These are phyloP conservation scores for Lycocerus yunnanus DNA, from an alignment of 2,888 invertebrate genomes.

Conservation along the genomic window DNA sequence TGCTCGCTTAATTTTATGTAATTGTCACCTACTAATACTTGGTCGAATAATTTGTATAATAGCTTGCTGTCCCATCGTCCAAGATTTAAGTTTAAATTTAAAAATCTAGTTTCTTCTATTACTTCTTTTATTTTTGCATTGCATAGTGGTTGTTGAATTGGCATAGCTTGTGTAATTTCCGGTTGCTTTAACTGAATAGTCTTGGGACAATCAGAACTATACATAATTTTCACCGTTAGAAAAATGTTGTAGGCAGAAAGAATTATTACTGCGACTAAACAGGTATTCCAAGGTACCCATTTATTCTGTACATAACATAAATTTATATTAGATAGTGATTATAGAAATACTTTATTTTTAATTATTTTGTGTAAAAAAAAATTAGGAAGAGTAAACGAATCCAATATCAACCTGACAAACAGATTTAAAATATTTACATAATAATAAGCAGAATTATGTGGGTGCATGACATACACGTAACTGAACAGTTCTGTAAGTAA, in stretches of 20 bases:
- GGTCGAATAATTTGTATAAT: slow-evolving; percentile 74
- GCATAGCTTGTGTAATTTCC: slow-evolving; percentile 21
- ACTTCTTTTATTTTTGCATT: slow-evolving; percentile 47
- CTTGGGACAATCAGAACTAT: slow-evolving; percentile 55
- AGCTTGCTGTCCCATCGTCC: slow-evolving; percentile 77
- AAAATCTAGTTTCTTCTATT: slow-evolving; percentile 53
- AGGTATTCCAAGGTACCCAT: slow-evolving; percentile 72
- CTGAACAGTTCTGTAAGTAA: no score
- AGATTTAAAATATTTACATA: no score
- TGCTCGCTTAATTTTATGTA: slow-evolving; percentile 65
- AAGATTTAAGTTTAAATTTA: slow-evolving; percentile 66
- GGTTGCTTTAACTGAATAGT: slow-evolving; percentile 34
- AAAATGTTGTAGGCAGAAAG: slow-evolving; percentile 69
- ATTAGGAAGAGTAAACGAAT: no score
- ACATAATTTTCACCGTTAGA: slow-evolving; percentile 63
- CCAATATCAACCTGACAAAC: no score
- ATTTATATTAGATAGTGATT: not conserved
- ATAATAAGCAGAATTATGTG: no score
- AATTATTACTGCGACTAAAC: slow-evolving; percentile 66
- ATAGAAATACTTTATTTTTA: not conserved
- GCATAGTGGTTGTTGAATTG: slow-evolving; percentile 14
- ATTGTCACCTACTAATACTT: slow-evolving; percentile 69
- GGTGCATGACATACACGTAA: no score
- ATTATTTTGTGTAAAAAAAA: no score
- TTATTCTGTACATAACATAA: slow-evolving; percentile 45